Evolutionary conservation across 37 sponge, comb jelly and placozoan species (phyloP).

Genomic region (Diacarnus erythraeanus): DNA sequence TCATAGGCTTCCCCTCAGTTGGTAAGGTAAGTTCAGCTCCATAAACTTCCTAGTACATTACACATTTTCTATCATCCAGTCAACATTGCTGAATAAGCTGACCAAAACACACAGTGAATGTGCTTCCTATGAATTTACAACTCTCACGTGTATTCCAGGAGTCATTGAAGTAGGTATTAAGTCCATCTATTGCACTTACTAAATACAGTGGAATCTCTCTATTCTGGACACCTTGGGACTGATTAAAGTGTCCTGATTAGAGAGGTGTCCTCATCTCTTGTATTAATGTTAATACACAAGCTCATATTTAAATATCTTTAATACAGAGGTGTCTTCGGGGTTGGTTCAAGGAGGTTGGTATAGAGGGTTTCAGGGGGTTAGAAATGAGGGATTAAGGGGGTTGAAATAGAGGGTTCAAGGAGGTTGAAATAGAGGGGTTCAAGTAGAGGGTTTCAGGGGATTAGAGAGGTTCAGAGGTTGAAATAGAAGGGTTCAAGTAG

Average conservation of each 20-base stretch:
- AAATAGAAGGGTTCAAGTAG: too few species aligned
- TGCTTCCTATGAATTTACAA: constrained; percentile 98
- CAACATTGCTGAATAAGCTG: constrained; percentile 91
- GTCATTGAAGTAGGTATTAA: constrained; percentile 72
- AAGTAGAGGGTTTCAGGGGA: too few species aligned
- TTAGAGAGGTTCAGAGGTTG: too few species aligned
- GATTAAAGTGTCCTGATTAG: background rate
- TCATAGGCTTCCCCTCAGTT: constrained; percentile 98
- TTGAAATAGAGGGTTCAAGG: too few species aligned
- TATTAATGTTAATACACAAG: too few species aligned
- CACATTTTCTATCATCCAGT: constrained; percentile 51
- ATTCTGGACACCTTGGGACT: too few species aligned
- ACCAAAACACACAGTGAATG: constrained; percentile 97
- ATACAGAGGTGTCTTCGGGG: too few species aligned
- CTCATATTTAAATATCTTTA: too few species aligned
- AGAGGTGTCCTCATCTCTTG: background rate
- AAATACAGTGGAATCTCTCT: background rate
- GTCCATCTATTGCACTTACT: background rate
- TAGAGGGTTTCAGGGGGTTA: too few species aligned
- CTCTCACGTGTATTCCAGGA: constrained; percentile 97
- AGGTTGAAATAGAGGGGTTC: too few species aligned
- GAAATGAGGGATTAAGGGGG: too few species aligned
- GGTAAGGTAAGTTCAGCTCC: constrained; percentile 78
- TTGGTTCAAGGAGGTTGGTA: too few species aligned
- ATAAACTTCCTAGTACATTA: background rate